Percentiles rank a stretch among this genome's conserved stretches.
phyloP scores from a whole-genome alignment of 2,888 invertebrate genomes.

The Carcina quercana region DNA sequence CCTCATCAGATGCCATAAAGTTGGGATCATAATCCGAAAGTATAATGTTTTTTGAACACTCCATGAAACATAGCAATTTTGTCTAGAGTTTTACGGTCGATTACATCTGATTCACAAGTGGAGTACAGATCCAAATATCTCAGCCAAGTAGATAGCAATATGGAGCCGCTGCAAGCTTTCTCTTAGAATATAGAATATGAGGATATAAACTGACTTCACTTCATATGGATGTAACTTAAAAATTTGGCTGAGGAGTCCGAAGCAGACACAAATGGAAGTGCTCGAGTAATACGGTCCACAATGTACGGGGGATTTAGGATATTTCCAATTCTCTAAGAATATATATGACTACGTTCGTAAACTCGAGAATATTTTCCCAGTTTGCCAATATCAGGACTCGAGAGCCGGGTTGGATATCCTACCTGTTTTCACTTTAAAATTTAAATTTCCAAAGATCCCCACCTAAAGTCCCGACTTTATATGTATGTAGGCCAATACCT shows the following conservation, averaged over 20 bases:
- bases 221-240: conserved; percentile 59
- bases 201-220: conserved; percentile 59
- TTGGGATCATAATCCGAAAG: no score
- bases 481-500: no score
- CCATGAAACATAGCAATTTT: no score
- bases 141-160: conserved; percentile 48
- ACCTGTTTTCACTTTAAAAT: no score
- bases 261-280: conserved; percentile 46
- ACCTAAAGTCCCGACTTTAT: no score
- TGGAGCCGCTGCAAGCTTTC: conserved; percentile 36
- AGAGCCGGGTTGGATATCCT: no score
- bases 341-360: conserved; percentile 38
- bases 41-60: no score
- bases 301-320: conserved; percentile 50
- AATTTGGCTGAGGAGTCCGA: conserved; percentile 56
- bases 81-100: no score
- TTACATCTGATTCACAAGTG: no score
- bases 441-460: no score
- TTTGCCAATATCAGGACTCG: conserved; percentile 32
- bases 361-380: conserved; percentile 31
- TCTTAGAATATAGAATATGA: conserved; percentile 45
- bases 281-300: conserved; percentile 49
- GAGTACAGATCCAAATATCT: conserved; percentile 14
- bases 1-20: no score
- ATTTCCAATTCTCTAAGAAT: conserved; percentile 43